Conservation (phyloP, 2,113 vertebrate genomes). For the Tenebrosternarchus preto region DNA sequence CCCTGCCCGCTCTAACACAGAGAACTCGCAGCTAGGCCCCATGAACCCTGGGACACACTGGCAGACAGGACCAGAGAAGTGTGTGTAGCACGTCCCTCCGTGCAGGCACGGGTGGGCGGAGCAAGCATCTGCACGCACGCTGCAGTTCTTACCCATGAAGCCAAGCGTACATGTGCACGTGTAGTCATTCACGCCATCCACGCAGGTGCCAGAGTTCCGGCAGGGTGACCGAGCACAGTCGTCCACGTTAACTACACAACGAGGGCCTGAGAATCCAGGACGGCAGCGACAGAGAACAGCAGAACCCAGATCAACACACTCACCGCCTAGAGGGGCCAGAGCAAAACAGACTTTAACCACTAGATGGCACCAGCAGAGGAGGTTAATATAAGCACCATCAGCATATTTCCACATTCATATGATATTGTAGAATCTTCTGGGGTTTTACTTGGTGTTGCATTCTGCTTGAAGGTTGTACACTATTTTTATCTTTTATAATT, state of each 20-base stretch:
- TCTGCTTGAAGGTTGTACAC: no score
- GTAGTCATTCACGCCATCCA: conserved; percentile 82
- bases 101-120: conserved; percentile 79
- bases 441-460: no score
- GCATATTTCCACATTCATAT: background rate
- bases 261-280: conserved; percentile 83
- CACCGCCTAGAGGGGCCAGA: conserved; percentile 85
- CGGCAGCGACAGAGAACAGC: conserved; percentile 90
- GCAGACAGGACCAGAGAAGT: conserved; percentile 86
- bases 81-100: conserved; percentile 86
- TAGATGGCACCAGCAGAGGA: conserved; percentile 38
- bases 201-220: conserved; percentile 89
- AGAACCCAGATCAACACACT: conserved; percentile 92
- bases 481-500: no score
- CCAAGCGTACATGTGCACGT: conserved; percentile 87
- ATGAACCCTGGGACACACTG: conserved; percentile 85
- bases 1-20: conserved; percentile 62
- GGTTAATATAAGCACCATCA: conserved; percentile 12
- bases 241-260: conserved; percentile 87
- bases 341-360: conserved; percentile 62
- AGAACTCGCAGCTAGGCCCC: conserved; percentile 85
- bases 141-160: conserved; percentile 84
- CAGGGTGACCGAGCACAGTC: conserved; percentile 90
- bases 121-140: conserved; percentile 80
- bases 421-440: no score